phyloP scores from a whole-genome alignment of 2,113 vertebrate genomes.

The Coptodon rendalli region DNA sequence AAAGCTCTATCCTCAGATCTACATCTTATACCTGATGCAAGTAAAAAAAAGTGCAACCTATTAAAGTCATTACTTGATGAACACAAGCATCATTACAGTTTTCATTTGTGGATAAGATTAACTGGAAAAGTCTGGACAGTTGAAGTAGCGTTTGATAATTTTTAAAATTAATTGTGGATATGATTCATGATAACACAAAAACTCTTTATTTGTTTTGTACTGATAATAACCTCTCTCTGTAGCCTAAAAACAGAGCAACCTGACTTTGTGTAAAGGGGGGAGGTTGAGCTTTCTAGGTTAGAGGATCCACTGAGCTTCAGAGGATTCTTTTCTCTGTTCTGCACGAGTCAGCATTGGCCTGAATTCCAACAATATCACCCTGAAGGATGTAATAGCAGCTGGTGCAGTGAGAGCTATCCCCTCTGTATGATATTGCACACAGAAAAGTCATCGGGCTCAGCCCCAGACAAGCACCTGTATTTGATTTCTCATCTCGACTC shows the following conservation, averaged over 20 bases:
- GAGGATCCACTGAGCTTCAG: conserved; percentile 33
- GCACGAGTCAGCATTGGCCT: conserved; percentile 66
- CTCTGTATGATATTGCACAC: conserved; percentile 38
- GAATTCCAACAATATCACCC: conserved; percentile 61
- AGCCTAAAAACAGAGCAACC: background rate
- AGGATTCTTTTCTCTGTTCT: conserved; percentile 38
- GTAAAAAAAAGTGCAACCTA: background rate
- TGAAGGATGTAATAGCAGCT: conserved; percentile 58
- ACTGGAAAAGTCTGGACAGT: background rate
- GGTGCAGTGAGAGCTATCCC: conserved; percentile 6
- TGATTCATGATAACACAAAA: background rate
- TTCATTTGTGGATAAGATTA: background rate
- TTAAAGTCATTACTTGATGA: background rate
- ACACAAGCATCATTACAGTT: background rate
- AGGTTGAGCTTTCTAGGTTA: conserved; percentile 49
- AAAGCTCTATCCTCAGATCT: background rate
- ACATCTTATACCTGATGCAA: background rate
- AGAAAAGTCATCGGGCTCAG: conserved; percentile 53
- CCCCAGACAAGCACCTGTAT: conserved; percentile 64
- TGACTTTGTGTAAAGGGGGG: background rate
- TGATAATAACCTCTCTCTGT: background rate
- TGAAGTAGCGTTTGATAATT: background rate
- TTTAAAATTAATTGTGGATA: background rate
- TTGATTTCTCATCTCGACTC: conserved; percentile 66
- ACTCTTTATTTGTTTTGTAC: background rate